Conservation (phyloP, 92 coral and sea anemone species). For the Phenganax subtilis region DNA sequence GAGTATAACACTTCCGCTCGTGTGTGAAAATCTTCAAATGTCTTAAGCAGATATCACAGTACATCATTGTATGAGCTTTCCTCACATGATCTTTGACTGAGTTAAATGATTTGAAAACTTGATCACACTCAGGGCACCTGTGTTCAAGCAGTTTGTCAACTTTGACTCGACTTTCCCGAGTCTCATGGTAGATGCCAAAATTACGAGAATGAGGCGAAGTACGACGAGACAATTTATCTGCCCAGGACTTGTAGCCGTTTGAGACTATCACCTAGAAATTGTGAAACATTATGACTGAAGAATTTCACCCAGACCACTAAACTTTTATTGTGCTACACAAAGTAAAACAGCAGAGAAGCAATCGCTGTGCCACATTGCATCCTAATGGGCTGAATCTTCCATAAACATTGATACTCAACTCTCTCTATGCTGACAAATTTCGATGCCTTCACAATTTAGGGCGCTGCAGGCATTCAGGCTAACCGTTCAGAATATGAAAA, state of each 20-base stretch:
- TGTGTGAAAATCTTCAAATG: slow-evolving; percentile 74
- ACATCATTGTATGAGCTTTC: slow-evolving; percentile 57
- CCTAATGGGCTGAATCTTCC: too few relatives aligned
- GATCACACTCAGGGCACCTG: slow-evolving; percentile 59
- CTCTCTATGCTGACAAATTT: too few relatives aligned
- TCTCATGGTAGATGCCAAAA: slow-evolving; percentile 56
- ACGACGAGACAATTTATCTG: slow-evolving; percentile 31
- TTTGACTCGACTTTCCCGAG: slow-evolving; percentile 55
- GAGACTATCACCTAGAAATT: slow-evolving; percentile 64
- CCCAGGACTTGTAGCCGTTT: slow-evolving; percentile 49
- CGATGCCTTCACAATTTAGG: neutral
- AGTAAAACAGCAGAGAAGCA: neutral
- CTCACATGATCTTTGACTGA: slow-evolving; percentile 69
- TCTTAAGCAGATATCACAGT: slow-evolving; percentile 73
- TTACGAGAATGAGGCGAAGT: slow-evolving; percentile 43
- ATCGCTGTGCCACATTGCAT: too few relatives aligned
- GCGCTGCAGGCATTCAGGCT: neutral
- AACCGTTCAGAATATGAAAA: neutral
- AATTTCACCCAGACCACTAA: neutral
- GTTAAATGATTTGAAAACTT: slow-evolving; percentile 47
- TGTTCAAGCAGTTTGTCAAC: slow-evolving; percentile 71
- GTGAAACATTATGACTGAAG: neutral
- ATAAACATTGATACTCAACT: too few relatives aligned
- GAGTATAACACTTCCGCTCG: slow-evolving; percentile 71
- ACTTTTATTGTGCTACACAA: neutral